Conservation (phyloP, 2,113 vertebrate genomes). For the Hepsetus odoe region DNA sequence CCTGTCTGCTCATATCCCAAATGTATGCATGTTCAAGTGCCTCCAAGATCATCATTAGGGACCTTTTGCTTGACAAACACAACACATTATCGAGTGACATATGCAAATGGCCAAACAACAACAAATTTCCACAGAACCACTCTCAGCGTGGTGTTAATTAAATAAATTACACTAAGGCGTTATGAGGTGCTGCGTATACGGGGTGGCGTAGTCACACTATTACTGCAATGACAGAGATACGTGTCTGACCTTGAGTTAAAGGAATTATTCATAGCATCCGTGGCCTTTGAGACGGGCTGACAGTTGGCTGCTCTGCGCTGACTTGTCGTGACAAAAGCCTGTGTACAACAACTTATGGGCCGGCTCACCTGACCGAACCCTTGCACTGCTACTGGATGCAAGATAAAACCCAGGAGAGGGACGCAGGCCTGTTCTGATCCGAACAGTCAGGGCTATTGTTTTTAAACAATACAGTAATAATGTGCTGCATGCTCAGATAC, state of each 20-base stretch:
- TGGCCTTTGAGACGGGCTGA: slow-evolving; percentile 63
- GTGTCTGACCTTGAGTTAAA: slow-evolving; percentile 71
- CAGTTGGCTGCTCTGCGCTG: slow-evolving; percentile 65
- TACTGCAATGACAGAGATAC: slow-evolving; percentile 69
- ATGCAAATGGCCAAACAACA: slow-evolving; percentile 50
- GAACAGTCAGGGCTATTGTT: slow-evolving; percentile 59
- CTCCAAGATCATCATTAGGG: slow-evolving; percentile 31
- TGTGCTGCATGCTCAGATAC: slow-evolving; percentile 57
- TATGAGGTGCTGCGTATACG: slow-evolving; percentile 62
- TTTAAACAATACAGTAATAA: slow-evolving; percentile 63
- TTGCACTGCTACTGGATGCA: slow-evolving; percentile 33
- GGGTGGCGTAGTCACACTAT: slow-evolving; percentile 69
- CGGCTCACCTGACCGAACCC: slow-evolving; percentile 38
- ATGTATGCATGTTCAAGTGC: slow-evolving; percentile 26
- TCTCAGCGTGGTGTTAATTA: slow-evolving; percentile 71
- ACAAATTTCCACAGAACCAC: slow-evolving; percentile 33
- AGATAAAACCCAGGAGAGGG: slow-evolving; percentile 35
- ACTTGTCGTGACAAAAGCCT: slow-evolving; percentile 64
- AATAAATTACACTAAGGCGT: slow-evolving; percentile 71
- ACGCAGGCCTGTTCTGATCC: slow-evolving; percentile 61
- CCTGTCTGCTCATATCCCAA: slow-evolving; percentile 17
- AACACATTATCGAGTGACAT: slow-evolving; percentile 24
- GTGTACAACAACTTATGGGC: slow-evolving; percentile 54
- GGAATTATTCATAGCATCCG: slow-evolving; percentile 73
- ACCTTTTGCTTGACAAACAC: slow-evolving; percentile 43